Evolutionary conservation across 2,113 vertebrate species (phyloP).

Genomic region (Eonycteris spelaea): DNA sequence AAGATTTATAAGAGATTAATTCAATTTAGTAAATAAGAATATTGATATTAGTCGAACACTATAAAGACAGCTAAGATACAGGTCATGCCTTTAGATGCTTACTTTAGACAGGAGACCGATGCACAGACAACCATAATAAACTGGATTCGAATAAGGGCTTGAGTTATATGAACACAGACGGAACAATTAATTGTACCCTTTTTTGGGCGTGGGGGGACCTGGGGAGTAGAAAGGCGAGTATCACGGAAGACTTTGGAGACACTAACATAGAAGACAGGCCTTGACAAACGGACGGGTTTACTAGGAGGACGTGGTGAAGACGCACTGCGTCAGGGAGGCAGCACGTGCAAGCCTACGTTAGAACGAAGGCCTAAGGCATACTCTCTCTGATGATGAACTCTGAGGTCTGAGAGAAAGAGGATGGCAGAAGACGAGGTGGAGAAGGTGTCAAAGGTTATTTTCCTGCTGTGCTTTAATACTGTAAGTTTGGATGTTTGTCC

Average conservation of each 20-base stretch:
- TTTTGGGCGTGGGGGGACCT: no score
- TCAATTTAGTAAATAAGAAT: neutral
- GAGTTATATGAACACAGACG: neutral
- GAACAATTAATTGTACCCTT: neutral
- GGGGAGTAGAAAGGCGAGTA: neutral
- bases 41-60: neutral
- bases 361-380: rapidly evolving
- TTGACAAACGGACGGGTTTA: neutral
- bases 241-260: neutral
- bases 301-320: neutral
- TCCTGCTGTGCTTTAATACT: conserved; percentile 12
- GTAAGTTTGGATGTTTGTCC: conserved; percentile 3
- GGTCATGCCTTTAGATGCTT: no score
- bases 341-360: neutral
- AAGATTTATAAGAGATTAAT: neutral
- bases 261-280: neutral
- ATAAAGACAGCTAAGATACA: neutral
- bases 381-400: neutral
- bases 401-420: no score
- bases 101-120: neutral
- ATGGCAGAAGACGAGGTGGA: neutral
- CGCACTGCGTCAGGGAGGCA: neutral
- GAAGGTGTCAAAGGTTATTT: neutral
- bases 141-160: neutral
- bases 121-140: rapidly evolving